Evolutionary conservation across 2,797 vertebrate species (phyloP), one percentile per base, ranked within the genome.

Genomic region (Eospalax fontanierii): DNA sequence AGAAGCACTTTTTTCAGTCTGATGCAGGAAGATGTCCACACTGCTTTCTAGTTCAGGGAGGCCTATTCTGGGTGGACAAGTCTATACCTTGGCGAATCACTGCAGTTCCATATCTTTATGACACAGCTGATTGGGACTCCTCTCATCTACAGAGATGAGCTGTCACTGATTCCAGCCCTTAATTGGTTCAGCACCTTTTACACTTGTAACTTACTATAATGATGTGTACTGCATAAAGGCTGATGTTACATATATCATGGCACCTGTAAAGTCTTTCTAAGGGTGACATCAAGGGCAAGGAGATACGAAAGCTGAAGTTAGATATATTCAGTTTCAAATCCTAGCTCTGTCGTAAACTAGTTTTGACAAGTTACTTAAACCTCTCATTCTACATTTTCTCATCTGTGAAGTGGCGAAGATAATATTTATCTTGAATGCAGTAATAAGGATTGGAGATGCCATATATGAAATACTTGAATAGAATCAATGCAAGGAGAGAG

Each of bases 281-380:
- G 40, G 43, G 35, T 43, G 28, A 14, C 10, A 74, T 86, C 54
- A 76, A 95, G 38, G 50, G 4, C 54, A 80, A 81, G 16, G 46
- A 75, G 43, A 87, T 89, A 43, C 19, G 71, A 68, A 65, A 33
- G 35, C 1, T 35, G 6, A 40, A 21, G 35, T 79, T 78, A 94
- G 66, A 70, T 38, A 79, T 66, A 74, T 0, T 40, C 63, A 0
- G 1, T n/a, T 90, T 96, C 94, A 71, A 85, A 82, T 87, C 75
- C 74, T 68, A 18, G 30, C n/a, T 21, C 79, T 50, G 38, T 26
- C 18, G 76, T 59, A 8, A 33, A 78, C 26, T 90, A 33, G 16
- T 97, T 82, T 0, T 30, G 50, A 87, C 76, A 97, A 95, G 95
- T 84, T 46, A 38, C 40, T 97, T 81, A 90, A 94, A 78, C 26